phyloP scores from a whole-genome alignment of 2,113 vertebrate species.

The Labrus mixtus region DNA sequence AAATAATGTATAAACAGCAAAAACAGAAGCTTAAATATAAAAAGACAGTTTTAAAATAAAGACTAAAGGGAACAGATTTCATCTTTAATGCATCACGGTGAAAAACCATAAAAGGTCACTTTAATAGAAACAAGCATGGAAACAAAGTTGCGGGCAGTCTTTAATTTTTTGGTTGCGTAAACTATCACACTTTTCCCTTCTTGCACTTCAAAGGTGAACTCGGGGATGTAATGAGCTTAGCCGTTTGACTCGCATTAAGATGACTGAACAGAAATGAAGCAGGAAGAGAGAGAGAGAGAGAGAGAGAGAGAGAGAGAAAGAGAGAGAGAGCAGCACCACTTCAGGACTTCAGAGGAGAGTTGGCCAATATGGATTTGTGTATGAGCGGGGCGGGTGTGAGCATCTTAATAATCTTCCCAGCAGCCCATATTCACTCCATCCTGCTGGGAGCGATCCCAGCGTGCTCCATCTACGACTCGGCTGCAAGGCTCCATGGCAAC shows the following conservation, averaged over 20 bases:
- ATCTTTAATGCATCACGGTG: not conserved
- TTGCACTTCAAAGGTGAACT: slow-evolving; percentile 63
- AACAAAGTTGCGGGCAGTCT: not conserved
- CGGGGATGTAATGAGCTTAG: slow-evolving; percentile 62
- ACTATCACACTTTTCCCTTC: slow-evolving; percentile 42
- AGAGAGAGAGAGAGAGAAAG: not conserved
- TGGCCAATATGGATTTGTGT: slow-evolving; percentile 59
- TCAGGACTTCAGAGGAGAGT: slow-evolving; percentile 53
- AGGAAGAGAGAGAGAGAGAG: slow-evolving; percentile 31
- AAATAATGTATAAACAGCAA: too few relatives aligned
- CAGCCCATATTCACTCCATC: slow-evolving; percentile 65
- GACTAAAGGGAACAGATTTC: not conserved
- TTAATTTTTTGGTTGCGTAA: slow-evolving; percentile 39
- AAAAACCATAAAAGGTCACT: not conserved
- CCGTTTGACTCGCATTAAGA: slow-evolving; percentile 52
- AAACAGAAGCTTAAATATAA: too few relatives aligned
- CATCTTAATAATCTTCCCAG: slow-evolving; percentile 72
- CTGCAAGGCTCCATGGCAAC: slow-evolving; percentile 84
- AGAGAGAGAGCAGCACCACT: not conserved
- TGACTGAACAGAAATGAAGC: slow-evolving; percentile 55
- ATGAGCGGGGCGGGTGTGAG: slow-evolving; percentile 11
- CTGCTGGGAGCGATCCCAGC: slow-evolving; percentile 74
- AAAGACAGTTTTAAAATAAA: too few relatives aligned
- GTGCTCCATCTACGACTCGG: slow-evolving; percentile 70
- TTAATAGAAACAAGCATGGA: not conserved